Evolutionary conservation across 2,113 vertebrate species (phyloP), one percentile per base, ranked within the genome.

Genomic region (Dermatemys mawii): DNA sequence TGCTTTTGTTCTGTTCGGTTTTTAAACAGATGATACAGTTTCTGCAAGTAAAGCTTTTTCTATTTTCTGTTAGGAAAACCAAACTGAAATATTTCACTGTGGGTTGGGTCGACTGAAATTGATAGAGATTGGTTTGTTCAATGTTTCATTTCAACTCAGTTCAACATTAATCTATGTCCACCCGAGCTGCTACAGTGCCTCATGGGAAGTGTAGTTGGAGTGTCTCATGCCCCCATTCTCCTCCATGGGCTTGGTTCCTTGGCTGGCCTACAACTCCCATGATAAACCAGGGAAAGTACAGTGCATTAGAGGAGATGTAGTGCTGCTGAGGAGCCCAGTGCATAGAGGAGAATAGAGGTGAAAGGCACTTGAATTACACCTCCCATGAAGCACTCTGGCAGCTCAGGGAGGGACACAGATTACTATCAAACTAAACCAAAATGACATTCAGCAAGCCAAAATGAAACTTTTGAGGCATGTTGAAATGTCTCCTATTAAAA

Each of bases 401-500:
- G 10, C 21, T 75, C 22, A 44, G 19, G 22, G 10, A 13, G 70
- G 70, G 32, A 81, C 83, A 24, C 78, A 0, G 32, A 0, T 29
- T 38, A 27, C 14, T 1, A 3, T 41, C 32, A 67, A n/a, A n/a
- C 8, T 35, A n/a, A 67, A 35, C 60, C 60, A 67, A 67, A 9
- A 10, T 9, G 32, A 67, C 8, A 10, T 67, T 86, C 60, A 16
- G 32, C 32, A 53, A 54, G 38, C 76, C 48, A 86, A 51, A 90
- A 84, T 24, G 6, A 38, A 92, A 83, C 60, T 29, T 78, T 53
- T 16, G 63, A 75, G 84, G n/a, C 32, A 21, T 38, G 27, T 53
- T 44, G 87, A 80, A 94, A 88, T 19, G 44, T 63, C 63, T 92
- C 87, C 81, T 80, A 91, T 75, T 85, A 89, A 95, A 94, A 76